Conservation (phyloP, 2,797 vertebrate genomes). For the Crypturellus tataupa region DNA sequence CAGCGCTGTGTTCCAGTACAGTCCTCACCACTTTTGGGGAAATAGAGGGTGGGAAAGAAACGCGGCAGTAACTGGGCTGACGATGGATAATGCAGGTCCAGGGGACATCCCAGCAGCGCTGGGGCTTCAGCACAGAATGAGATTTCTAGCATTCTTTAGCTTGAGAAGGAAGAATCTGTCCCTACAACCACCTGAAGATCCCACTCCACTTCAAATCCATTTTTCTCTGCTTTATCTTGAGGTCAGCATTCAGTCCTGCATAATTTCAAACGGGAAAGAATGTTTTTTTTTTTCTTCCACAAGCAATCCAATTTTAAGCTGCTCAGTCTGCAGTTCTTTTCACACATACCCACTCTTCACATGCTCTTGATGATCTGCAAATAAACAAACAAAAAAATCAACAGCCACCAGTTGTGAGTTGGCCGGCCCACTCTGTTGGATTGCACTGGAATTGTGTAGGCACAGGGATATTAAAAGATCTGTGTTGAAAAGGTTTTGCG, state of each 20-base stretch:
- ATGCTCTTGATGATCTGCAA: constrained; percentile 80
- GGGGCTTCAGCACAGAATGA: background rate
- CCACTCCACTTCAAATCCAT: background rate
- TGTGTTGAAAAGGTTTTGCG: constrained; percentile 72
- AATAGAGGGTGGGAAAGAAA: background rate
- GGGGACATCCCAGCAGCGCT: background rate
- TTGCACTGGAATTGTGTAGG: constrained; percentile 76
- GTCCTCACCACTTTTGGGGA: background rate
- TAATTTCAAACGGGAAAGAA: constrained; percentile 58
- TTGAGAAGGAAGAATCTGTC: background rate
- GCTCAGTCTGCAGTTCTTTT: constrained; percentile 79
- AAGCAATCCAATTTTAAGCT: constrained; percentile 75
- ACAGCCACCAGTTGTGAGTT: constrained; percentile 77
- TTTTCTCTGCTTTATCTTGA: constrained; percentile 43
- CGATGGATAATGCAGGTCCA: background rate
- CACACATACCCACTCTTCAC: constrained; percentile 80
- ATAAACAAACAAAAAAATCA: constrained; percentile 81
- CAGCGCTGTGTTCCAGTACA: background rate
- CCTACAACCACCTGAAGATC: background rate
- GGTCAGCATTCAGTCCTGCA: constrained; percentile 65
- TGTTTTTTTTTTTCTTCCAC: constrained; percentile 38
- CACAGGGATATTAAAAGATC: constrained; percentile 75
- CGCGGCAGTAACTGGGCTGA: background rate
- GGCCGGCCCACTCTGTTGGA: constrained; percentile 74
- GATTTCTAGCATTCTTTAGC: background rate